These are phyloP conservation scores for Tenodera sinensis DNA, from an alignment of 2,888 invertebrate genomes.

Conservation along the genomic window DNA sequence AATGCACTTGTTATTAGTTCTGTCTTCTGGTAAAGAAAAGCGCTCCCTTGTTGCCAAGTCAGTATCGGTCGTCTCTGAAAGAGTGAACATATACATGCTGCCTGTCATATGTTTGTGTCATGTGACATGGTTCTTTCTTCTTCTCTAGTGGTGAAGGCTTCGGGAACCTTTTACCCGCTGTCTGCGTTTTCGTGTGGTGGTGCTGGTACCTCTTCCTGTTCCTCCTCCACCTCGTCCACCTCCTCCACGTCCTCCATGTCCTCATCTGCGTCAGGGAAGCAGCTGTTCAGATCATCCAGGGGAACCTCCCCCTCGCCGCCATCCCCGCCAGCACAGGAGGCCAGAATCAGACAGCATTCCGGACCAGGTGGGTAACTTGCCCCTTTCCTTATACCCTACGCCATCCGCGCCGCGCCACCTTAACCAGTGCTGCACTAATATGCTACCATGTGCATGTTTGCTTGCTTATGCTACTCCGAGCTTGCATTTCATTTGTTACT, in stretches of 20 bases:
- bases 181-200: slow-evolving; percentile 45
- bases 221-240: background rate
- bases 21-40: no score
- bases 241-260: background rate
- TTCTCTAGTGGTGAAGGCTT: slow-evolving; percentile 86
- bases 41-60: no score
- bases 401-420: background rate
- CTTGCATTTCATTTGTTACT: background rate
- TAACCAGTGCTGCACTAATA: background rate
- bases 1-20: no score
- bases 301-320: slow-evolving; percentile 30
- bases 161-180: slow-evolving; percentile 87
- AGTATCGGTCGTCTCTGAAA: no score
- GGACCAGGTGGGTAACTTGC: slow-evolving; percentile 2
- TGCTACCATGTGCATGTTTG: background rate
- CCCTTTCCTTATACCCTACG: background rate
- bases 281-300: slow-evolving; percentile 28
- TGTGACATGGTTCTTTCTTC: slow-evolving; percentile 16
- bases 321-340: slow-evolving; percentile 15
- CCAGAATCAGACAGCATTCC: slow-evolving; percentile 7
- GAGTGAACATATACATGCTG: background rate
- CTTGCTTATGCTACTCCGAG: background rate
- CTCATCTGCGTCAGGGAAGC: background rate
- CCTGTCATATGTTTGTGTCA: background rate
- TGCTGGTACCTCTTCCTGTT: slow-evolving; percentile 13